A percentile compares a stretch with the other conserved stretches of the same genome.
These are phyloP conservation scores for Coenonympha glycerion DNA, from an alignment of 2,888 invertebrate species.

Conservation along the genomic window DNA sequence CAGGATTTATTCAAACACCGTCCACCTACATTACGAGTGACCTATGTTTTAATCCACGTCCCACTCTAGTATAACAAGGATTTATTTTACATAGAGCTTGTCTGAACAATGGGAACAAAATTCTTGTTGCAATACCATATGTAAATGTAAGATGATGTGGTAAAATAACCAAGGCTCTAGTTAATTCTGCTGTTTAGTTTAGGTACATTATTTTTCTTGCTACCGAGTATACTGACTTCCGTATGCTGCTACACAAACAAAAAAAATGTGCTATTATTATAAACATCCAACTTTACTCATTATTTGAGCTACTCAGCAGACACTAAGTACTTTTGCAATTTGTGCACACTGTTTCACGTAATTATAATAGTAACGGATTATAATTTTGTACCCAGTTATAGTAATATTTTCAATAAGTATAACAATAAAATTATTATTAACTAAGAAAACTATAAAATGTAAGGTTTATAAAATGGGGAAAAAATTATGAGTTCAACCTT, in stretches of 20 bases:
- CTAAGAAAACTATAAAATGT: no score
- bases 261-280: slow-evolving; percentile 1
- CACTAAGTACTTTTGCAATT: background rate
- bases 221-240: background rate
- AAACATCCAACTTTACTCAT: background rate
- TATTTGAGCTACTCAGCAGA: background rate
- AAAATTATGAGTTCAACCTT: no score
- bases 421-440: no score
- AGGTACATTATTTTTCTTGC: slow-evolving; percentile 4
- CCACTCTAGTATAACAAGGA: slow-evolving; percentile 30
- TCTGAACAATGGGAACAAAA: slow-evolving; percentile 26
- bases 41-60: slow-evolving; percentile 35
- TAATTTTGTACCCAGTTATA: no score
- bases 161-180: slow-evolving; percentile 12
- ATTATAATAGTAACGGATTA: no score
- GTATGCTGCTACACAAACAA: background rate
- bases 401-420: no score
- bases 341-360: background rate
- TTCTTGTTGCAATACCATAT: slow-evolving; percentile 13
- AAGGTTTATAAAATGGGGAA: no score
- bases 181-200: background rate
- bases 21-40: slow-evolving; percentile 49
- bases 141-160: slow-evolving; percentile 1
- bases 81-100: background rate
- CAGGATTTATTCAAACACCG: slow-evolving; percentile 32